Evolutionary conservation across 2,888 invertebrate genomes (phyloP).

Genomic region (Conistra vaccinii): DNA sequence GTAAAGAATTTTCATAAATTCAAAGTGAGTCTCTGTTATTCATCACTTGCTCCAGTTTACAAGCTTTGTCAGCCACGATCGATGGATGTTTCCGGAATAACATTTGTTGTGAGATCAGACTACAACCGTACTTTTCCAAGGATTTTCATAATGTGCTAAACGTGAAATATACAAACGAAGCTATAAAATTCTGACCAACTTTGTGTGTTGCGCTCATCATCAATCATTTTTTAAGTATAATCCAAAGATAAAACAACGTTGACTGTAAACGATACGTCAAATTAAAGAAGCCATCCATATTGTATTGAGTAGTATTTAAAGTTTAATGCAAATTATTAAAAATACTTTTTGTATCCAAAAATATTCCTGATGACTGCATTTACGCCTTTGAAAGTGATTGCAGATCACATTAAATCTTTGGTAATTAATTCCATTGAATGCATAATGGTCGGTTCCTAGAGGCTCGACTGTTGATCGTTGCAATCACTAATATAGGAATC

Average conservation of each 20-base stretch:
- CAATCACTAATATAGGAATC: background rate
- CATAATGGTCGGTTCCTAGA: background rate
- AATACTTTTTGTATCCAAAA: too few species aligned
- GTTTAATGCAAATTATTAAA: too few species aligned
- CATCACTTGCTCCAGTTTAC: background rate
- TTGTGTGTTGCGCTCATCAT: background rate
- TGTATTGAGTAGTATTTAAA: too few species aligned
- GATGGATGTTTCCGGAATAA: background rate
- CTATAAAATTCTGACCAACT: background rate
- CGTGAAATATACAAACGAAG: background rate
- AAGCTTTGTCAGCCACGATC: background rate
- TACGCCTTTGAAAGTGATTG: background rate
- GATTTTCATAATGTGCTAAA: background rate
- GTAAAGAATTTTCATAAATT: background rate
- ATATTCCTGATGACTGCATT: too few species aligned
- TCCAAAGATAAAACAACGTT: background rate
- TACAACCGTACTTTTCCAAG: background rate
- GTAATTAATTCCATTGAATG: conserved; percentile 6
- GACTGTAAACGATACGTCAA: background rate
- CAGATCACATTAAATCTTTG: too few species aligned
- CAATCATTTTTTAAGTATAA: too few species aligned
- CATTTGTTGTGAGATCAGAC: background rate
- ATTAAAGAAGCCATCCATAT: too few species aligned
- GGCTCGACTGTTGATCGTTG: background rate
- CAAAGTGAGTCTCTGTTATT: background rate